These are phyloP conservation scores for Nowickia ferox DNA, from an alignment of 2,888 invertebrate species.

Conservation along the genomic window DNA sequence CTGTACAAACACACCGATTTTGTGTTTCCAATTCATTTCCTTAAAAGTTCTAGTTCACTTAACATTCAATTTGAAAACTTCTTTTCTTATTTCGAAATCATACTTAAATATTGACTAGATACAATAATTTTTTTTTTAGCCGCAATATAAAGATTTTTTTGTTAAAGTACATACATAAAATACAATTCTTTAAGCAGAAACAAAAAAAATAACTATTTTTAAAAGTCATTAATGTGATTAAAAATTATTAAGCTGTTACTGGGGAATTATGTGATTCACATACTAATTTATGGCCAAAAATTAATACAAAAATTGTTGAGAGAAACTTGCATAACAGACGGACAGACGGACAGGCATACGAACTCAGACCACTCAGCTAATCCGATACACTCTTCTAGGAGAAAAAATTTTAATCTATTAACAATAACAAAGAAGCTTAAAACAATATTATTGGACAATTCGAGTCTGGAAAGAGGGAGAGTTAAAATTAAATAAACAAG, in stretches of 20 bases:
- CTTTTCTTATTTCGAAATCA: neutral
- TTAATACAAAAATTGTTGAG: slow-evolving; percentile 11
- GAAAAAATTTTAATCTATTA: neutral
- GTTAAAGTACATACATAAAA: neutral
- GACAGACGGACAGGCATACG: neutral
- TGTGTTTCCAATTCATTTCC: neutral
- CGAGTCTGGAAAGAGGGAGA: neutral
- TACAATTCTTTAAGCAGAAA: slow-evolving; percentile 9
- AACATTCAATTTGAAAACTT: neutral
- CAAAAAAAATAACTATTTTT: slow-evolving; percentile 13
- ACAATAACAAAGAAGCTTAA: neutral
- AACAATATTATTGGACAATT: slow-evolving; percentile 29
- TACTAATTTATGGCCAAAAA: slow-evolving; percentile 49
- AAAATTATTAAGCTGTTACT: slow-evolving; percentile 69
- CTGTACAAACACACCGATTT: neutral
- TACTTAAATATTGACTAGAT: neutral
- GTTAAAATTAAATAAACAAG: slow-evolving; percentile 28
- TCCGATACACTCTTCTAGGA: neutral
- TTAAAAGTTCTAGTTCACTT: slow-evolving; percentile 20
- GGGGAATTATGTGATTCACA: slow-evolving; percentile 57
- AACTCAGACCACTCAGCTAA: neutral
- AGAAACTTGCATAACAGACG: slow-evolving; percentile 48
- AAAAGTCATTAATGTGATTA: slow-evolving; percentile 51
- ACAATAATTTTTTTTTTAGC: neutral
- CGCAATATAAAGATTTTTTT: neutral